Evolutionary conservation across 2,113 vertebrate species (phyloP).

Genomic region (Otus sunia): DNA sequence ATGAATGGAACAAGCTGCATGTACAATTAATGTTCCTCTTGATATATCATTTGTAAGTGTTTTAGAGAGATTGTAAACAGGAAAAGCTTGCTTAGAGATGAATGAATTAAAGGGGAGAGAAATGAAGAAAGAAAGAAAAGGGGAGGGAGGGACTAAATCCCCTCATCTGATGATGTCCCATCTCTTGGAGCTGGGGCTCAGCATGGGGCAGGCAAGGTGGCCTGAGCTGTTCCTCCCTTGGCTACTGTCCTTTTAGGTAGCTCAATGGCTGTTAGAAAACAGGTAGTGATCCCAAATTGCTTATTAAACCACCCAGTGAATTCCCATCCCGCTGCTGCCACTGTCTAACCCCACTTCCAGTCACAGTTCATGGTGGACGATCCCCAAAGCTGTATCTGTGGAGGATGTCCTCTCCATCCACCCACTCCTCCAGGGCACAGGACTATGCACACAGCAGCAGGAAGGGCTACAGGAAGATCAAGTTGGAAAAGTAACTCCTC

Average conservation of each 20-base stretch:
- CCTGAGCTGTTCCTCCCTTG: not conserved
- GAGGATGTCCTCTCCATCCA: not conserved
- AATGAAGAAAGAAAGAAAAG: not conserved
- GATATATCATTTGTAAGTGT: not conserved
- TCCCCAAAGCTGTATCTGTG: not conserved
- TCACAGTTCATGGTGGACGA: not conserved
- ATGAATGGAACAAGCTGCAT: not conserved
- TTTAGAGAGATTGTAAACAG: not conserved
- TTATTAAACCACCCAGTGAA: not conserved
- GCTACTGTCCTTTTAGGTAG: not conserved
- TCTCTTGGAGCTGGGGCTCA: not conserved
- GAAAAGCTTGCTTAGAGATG: not conserved
- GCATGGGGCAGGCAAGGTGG: not conserved
- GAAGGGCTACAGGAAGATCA: not conserved
- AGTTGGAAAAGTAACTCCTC: not conserved
- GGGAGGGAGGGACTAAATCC: not conserved
- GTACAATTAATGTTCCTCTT: not conserved
- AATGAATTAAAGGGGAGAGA: not conserved
- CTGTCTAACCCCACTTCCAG: not conserved
- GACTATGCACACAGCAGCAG: not conserved
- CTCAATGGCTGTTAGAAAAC: not conserved
- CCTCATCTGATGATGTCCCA: no score
- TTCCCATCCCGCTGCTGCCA: not conserved
- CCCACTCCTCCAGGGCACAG: no score
- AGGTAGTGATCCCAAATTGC: not conserved